A percentile compares a stretch with the other conserved stretches of the same genome.
Evolutionary conservation across 2,797 vertebrate species (phyloP).

Genomic region (Champsocephalus gunnari): DNA sequence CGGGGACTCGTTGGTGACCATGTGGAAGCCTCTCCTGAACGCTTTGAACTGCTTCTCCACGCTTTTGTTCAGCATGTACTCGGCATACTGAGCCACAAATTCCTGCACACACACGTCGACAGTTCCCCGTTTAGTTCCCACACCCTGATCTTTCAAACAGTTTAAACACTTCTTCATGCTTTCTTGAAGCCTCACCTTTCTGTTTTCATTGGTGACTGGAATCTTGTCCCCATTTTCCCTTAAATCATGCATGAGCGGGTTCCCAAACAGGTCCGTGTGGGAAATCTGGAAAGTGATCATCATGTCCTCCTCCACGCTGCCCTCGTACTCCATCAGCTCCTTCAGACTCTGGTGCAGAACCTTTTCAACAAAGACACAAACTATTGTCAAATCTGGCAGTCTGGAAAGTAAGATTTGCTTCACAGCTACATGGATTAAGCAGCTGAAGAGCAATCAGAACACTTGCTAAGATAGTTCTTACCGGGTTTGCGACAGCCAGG

Average conservation of each 20-base stretch:
- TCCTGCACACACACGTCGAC: constrained; percentile 84
- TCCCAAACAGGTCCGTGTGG: constrained; percentile 97
- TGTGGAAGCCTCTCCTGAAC: constrained; percentile 99
- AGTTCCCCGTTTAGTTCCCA: too few species aligned
- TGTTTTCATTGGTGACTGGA: constrained; percentile 97
- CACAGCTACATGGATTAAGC: not conserved
- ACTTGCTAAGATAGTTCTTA: constrained; percentile 72
- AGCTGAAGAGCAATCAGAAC: not conserved
- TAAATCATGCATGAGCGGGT: constrained; percentile 96
- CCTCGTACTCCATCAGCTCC: constrained; percentile 95
- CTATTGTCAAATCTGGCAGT: too few species aligned
- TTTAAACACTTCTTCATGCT: not conserved
- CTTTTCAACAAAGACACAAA: constrained; percentile 71
- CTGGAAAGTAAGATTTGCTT: too few species aligned
- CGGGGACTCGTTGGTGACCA: constrained; percentile 99
- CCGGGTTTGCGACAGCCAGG: constrained; percentile 96
- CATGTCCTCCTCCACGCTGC: constrained; percentile 98
- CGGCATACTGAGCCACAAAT: constrained; percentile 96
- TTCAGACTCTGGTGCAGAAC: constrained; percentile 96
- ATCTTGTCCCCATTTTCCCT: constrained; percentile 98
- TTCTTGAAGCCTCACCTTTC: constrained; percentile 87
- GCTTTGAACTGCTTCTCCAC: constrained; percentile 99
- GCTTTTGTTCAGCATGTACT: constrained; percentile 98
- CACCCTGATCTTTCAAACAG: too few species aligned
- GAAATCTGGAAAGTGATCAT: constrained; percentile 99